Base-by-base conservation (phyloP, 1,140 invertebrate genomes). In the Drosophila rufa region DNA sequence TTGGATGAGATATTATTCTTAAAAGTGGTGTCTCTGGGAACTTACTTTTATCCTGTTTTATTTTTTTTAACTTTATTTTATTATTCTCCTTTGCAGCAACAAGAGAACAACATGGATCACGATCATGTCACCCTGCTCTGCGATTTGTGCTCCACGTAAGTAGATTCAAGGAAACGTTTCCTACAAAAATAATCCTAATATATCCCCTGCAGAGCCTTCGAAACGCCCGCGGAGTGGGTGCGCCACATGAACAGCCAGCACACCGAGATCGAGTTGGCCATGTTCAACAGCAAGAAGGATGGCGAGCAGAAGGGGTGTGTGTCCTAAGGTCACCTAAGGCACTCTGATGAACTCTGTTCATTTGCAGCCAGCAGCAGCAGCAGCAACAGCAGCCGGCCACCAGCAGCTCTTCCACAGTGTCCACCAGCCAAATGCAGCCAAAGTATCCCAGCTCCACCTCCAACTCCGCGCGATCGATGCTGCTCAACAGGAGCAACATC, bases 211-310 rank as follows among this genome's bases (percentile, higher is more conserved):
- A 92, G 92, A 46, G 87, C 86, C 85, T 97, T 96, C 93, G 95
- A 95, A 27, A 97, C 96, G 59, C 96, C 96, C 0, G 96, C 95
- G 57, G 96, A 97, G 93, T 97, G 96, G 96, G 96, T 97, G 14
- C 95, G 96, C 42, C 96, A 97, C 76, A 96, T 97, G 92, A 96
- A 97, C 91, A 96, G 95, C 70, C 95, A 96, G 59, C 96, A 97
- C 92, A 97, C 96, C 0, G 96, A 97, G 87, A 95, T 96, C 92
- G 96, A 97, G 94, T 93, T 97, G 92, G 96, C 96, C 79, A 93
- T 96, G 82, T 96, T 95, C 93, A 97, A 97, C 92, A 96, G 96
- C 93, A 92, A 92, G 75, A 92, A 91, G 75, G 90, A 92, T 59
- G 84, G 71, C 50, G 90, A 92, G 55, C 92, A 92, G 65, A 91